Percentiles rank a stretch among this genome's conserved stretches.
Conservation (phyloP, 2,888 invertebrate genomes). For the Noctua janthe region DNA sequence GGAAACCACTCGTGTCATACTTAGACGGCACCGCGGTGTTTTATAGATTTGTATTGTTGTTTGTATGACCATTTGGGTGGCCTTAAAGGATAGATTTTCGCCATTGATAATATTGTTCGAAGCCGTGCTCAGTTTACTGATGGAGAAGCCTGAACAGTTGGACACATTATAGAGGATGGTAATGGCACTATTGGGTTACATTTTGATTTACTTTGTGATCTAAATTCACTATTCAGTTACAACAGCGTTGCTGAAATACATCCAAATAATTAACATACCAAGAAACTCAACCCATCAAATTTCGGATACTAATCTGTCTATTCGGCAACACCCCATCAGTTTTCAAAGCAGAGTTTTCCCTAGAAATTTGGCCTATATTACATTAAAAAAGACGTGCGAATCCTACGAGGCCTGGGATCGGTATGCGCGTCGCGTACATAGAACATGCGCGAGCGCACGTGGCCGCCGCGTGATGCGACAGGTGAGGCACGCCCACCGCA, state of each 20-base stretch:
- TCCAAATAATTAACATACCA: neutral
- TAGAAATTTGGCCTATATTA: constrained; percentile 31
- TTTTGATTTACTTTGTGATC: neutral
- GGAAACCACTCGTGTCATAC: constrained; percentile 52
- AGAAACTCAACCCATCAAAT: neutral
- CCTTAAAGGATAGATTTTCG: constrained; percentile 58
- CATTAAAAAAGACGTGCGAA: constrained; percentile 40
- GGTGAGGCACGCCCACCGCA: constrained; percentile 74
- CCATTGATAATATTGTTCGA: constrained; percentile 68
- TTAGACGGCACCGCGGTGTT: constrained; percentile 47
- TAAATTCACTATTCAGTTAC: neutral
- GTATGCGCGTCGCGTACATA: constrained; percentile 70
- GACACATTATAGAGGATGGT: neutral
- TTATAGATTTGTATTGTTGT: constrained; percentile 59
- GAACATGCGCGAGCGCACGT: constrained; percentile 77
- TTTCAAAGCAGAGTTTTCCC: neutral
- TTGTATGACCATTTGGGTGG: constrained; percentile 51
- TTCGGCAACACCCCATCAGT: neutral
- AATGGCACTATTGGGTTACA: neutral
- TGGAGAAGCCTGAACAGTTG: neutral
- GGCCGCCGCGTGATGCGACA: constrained; percentile 79
- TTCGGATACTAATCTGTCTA: neutral
- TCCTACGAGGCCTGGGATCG: constrained; percentile 62
- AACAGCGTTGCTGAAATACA: neutral
- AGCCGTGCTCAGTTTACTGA: constrained; percentile 50